Base-by-base conservation (phyloP, 2,113 vertebrate genomes). In the Charadrius vociferus region DNA sequence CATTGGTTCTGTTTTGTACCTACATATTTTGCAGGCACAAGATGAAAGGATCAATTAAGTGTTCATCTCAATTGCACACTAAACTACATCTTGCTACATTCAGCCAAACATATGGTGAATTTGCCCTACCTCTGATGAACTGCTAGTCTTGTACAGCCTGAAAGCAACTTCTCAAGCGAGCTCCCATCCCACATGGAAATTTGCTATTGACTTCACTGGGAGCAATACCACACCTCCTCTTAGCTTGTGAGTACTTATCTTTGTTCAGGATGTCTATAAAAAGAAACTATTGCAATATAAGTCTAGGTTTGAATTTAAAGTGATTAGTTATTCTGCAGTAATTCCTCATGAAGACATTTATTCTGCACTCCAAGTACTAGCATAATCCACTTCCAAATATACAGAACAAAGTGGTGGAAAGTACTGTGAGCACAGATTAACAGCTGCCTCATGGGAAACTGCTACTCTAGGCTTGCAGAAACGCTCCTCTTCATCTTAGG, bases 371-470 rank as follows among this genome's bases (percentile, higher is more conserved):
- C 49, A 88, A 89, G 68, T 49, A 88, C 47, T 32, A 81, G 19
- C 1, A 4, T 55, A 94, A 96, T 91, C 72, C 45, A 83, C 50
- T 78, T 68, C 24, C 27, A 95, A 95, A 93, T 50, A 90, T 3
- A 73, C 26, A 93, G 73, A 97, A 84, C 36, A n/a, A 94, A 95
- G 73, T 61, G 47, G 52, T 47, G 30, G 26, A 89, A 91, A 87
- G 61, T 29, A 79, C 68, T 71, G 5, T 37, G 17, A 93, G 56
- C 52, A 66, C 43, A 79, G 77, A 91, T 63, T 89, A 94, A 84
- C 34, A 86, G 47, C 36, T 79, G n/a, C 27, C 49, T 94, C 53
- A 47, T 32, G 77, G 68, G 66, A 93, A 65, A 53, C 18, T 53
- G 27, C 26, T 93, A 71, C 43, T 74, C 39, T 39, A 52, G 30